Percentiles rank a stretch among this genome's conserved stretches.
Evolutionary conservation across 2,113 vertebrate species (phyloP).

Genomic region (Nibea albiflora): DNA sequence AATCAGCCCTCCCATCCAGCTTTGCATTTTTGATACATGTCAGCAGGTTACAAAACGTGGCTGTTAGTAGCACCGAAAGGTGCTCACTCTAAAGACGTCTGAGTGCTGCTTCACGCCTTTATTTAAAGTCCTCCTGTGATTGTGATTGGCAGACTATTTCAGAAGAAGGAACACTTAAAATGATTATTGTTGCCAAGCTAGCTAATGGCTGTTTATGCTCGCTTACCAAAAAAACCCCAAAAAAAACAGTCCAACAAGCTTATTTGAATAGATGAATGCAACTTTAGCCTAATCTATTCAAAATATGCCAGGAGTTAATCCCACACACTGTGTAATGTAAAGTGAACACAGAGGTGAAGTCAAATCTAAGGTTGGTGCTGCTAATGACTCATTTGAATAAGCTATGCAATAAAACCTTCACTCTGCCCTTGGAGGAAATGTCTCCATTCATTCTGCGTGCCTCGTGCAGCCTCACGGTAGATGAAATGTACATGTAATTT

Average conservation of each 20-base stretch:
- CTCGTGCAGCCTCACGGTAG: not conserved
- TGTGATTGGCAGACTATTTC: not conserved
- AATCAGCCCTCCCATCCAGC: conserved; percentile 46
- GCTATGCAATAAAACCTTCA: conserved; percentile 17
- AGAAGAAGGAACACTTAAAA: not conserved
- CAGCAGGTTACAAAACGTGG: conserved; percentile 49
- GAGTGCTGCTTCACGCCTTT: conserved; percentile 5
- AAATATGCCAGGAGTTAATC: not conserved
- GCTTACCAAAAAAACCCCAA: not conserved
- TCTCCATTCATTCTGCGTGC: not conserved
- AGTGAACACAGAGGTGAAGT: conserved; percentile 2
- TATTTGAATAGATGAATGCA: not conserved
- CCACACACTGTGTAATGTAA: not conserved
- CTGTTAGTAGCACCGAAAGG: conserved; percentile 45
- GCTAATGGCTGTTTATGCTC: not conserved
- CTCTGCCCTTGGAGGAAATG: conserved; percentile 30
- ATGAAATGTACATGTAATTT: conserved; percentile 42
- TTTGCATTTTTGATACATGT: not conserved
- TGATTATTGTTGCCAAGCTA: not conserved
- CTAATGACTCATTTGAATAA: conserved; percentile 42
- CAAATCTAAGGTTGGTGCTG: not conserved
- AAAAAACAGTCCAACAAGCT: not conserved
- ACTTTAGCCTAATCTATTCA: not conserved
- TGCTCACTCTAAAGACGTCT: conserved; percentile 18
- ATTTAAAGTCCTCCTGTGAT: not conserved